phyloP scores from a whole-genome alignment of 1,140 invertebrate genomes.

The Euschistus heros region DNA sequence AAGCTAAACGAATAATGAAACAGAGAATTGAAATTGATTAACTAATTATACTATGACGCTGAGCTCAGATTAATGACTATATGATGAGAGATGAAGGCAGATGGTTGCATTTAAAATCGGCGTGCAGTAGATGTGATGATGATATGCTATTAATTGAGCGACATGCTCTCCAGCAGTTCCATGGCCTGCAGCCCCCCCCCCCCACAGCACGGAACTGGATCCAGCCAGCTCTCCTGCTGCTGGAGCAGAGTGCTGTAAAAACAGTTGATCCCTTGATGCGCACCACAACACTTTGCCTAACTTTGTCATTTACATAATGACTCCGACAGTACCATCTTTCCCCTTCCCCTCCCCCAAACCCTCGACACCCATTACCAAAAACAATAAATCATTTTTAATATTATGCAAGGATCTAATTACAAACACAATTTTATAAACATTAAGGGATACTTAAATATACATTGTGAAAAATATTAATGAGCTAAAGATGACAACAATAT shows the following conservation, averaged over 20 bases:
- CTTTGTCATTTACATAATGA: conserved; percentile 25
- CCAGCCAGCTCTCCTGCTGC: neutral
- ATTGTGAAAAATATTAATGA: no score
- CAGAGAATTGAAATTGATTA: no score
- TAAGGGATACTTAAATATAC: no score
- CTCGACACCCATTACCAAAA: neutral
- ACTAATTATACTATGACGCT: no score
- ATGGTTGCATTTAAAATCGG: no score
- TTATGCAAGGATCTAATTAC: conserved; percentile 26
- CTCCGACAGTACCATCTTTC: conserved; percentile 18
- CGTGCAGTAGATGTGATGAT: no score
- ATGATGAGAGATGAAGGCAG: no score
- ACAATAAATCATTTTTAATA: conserved; percentile 26
- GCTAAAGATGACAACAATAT: no score
- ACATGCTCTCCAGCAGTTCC: conserved; percentile 18
- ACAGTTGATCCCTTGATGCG: conserved; percentile 4
- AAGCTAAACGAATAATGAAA: no score
- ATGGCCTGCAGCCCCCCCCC: no score
- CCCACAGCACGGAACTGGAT: conserved; percentile 13
- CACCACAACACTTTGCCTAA: conserved; percentile 8
- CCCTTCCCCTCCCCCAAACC: no score
- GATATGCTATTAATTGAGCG: conserved; percentile 26
- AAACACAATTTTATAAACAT: neutral
- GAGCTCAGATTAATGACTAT: no score
- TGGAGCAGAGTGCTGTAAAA: neutral